These are phyloP conservation scores for Dioctria linearis DNA, from an alignment of 2,888 invertebrate species.

Conservation along the genomic window DNA sequence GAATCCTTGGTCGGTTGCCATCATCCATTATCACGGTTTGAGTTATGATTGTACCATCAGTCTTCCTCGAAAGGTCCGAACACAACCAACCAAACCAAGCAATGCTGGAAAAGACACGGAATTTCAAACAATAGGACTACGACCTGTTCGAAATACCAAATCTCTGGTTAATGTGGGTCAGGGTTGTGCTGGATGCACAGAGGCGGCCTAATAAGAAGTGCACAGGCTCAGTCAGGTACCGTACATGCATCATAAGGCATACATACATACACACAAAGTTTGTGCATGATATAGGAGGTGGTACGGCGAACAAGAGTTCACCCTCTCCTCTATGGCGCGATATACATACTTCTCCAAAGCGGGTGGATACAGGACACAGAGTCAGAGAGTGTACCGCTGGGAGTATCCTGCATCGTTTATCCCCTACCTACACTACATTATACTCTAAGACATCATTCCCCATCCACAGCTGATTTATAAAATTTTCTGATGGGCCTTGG, in stretches of 20 bases:
- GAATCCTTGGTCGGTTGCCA: background rate
- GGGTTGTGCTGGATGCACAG: background rate
- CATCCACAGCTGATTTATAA: too few relatives aligned
- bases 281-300: too few relatives aligned
- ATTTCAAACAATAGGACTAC: conserved; percentile 3
- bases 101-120: background rate
- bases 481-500: background rate
- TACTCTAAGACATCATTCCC: too few relatives aligned
- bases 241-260: background rate
- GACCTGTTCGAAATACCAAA: conserved; percentile 3
- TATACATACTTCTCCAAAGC: background rate
- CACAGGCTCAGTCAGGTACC: conserved; percentile 16
- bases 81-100: too few relatives aligned
- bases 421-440: too few relatives aligned
- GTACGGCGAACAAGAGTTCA: background rate
- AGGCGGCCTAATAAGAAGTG: background rate
- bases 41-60: background rate
- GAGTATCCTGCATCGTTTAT: too few relatives aligned
- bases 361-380: too few relatives aligned
- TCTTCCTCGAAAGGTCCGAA: background rate
- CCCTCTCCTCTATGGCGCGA: background rate
- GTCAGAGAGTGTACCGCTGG: too few relatives aligned
- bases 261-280: too few relatives aligned
- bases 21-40: conserved; percentile 1
- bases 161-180: conserved; percentile 2